A percentile compares a stretch with the other conserved stretches of the same genome.
Conservation (phyloP, 2,888 invertebrate species). For the Bugula neritina region DNA sequence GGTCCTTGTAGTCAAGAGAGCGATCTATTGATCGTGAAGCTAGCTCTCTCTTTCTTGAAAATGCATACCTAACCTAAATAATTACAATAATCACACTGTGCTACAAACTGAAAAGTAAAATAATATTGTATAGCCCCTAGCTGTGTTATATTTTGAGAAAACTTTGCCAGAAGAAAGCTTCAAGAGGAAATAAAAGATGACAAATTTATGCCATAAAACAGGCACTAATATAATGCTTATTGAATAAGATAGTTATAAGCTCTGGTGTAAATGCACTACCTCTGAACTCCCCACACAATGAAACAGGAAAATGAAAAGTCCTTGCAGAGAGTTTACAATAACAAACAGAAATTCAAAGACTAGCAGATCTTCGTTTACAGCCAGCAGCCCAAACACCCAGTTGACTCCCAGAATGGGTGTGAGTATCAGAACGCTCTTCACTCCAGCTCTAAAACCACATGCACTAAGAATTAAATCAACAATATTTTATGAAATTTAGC, state of each 20-base stretch:
- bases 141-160: neutral
- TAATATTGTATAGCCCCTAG: neutral
- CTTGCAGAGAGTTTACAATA: slow-evolving; percentile 38
- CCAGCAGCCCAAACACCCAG: slow-evolving; percentile 39
- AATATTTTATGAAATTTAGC: no score
- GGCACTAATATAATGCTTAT: no score
- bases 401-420: slow-evolving; percentile 39
- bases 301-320: slow-evolving; percentile 40
- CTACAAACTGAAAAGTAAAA: neutral
- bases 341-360: slow-evolving; percentile 42
- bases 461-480: no score
- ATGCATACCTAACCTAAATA: neutral
- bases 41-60: neutral
- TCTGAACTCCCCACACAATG: slow-evolving; percentile 40
- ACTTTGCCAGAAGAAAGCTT: neutral
- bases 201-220: no score
- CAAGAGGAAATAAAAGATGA: no score
- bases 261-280: no score
- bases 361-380: slow-evolving; percentile 36
- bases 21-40: neutral
- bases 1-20: neutral
- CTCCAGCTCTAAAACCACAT: slow-evolving; percentile 35
- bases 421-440: slow-evolving; percentile 35
- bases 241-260: no score
- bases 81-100: neutral